These are phyloP conservation scores for Etheostoma spectabile DNA, from an alignment of 2,113 vertebrate genomes.

Conservation along the genomic window DNA sequence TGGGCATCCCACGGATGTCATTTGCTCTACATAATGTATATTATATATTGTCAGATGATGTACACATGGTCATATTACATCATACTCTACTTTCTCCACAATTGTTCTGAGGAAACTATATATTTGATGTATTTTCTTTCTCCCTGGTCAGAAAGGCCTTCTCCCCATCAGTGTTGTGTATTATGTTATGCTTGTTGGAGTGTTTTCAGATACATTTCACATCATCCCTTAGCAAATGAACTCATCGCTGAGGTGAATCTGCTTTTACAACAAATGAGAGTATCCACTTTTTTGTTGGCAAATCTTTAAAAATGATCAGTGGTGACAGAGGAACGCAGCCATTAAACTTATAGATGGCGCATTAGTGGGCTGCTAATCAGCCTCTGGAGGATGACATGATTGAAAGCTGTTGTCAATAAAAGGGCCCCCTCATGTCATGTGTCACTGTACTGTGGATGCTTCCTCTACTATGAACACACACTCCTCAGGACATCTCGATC, in stretches of 20 bases:
- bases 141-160: too few relatives aligned
- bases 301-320: neutral
- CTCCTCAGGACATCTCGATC: slow-evolving; percentile 54
- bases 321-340: slow-evolving; percentile 12
- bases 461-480: slow-evolving; percentile 15
- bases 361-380: slow-evolving; percentile 41
- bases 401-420: slow-evolving; percentile 58
- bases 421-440: slow-evolving; percentile 56
- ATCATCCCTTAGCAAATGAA: neutral
- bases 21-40: too few relatives aligned
- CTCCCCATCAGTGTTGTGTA: too few relatives aligned
- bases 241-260: neutral
- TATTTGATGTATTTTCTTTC: too few relatives aligned
- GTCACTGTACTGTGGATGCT: slow-evolving; percentile 45
- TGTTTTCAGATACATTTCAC: too few relatives aligned
- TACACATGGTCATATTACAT: too few relatives aligned
- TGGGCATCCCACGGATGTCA: too few relatives aligned
- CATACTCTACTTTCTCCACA: too few relatives aligned
- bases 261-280: neutral
- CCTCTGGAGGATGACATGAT: slow-evolving; percentile 45
- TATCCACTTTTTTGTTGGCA: too few relatives aligned
- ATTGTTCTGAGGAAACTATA: too few relatives aligned
- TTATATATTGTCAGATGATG: too few relatives aligned
- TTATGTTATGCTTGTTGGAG: too few relatives aligned
- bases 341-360: slow-evolving; percentile 27